Evolutionary conservation across 2,888 invertebrate genomes (phyloP).

Genomic region (Epicampocera succincta): DNA sequence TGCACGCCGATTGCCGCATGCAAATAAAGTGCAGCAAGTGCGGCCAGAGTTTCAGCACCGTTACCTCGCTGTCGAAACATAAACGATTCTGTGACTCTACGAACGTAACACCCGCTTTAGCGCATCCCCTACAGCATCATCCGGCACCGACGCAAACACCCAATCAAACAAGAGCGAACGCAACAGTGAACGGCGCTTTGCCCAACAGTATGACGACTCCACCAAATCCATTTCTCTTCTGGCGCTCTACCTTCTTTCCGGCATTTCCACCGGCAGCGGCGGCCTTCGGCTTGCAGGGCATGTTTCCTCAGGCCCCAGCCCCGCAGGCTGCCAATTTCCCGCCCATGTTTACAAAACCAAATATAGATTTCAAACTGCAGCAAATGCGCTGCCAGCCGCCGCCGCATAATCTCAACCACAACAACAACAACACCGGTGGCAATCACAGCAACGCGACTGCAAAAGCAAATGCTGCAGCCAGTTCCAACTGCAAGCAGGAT

Average conservation of each 20-base stretch:
- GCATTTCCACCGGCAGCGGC: slow-evolving; percentile 86
- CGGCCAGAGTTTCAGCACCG: slow-evolving; percentile 94
- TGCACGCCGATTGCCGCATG: slow-evolving; percentile 97
- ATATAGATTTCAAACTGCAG: slow-evolving; percentile 82
- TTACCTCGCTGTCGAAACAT: slow-evolving; percentile 96
- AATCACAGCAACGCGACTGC: slow-evolving; percentile 59
- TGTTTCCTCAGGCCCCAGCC: slow-evolving; percentile 83
- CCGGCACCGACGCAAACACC: slow-evolving; percentile 68
- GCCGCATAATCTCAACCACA: slow-evolving; percentile 25
- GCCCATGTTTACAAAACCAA: slow-evolving; percentile 83
- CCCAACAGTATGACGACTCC: slow-evolving; percentile 80
- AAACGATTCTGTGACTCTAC: slow-evolving; percentile 97
- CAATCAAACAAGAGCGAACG: slow-evolving; percentile 32
- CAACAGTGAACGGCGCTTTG: slow-evolving; percentile 56
- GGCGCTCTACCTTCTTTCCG: slow-evolving; percentile 84
- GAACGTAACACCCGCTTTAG: slow-evolving; percentile 76
- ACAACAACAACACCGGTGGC: slow-evolving; percentile 17
- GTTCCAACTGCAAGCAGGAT: slow-evolving; percentile 72
- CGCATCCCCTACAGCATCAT: slow-evolving; percentile 69
- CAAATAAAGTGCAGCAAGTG: slow-evolving; percentile 97
- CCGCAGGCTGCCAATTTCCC: slow-evolving; percentile 81
- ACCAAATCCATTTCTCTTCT: slow-evolving; percentile 87
- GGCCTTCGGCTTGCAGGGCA: slow-evolving; percentile 82
- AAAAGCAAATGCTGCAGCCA: slow-evolving; percentile 69
- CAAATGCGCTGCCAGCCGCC: slow-evolving; percentile 49